Evolutionary conservation across 2,113 vertebrate genomes (phyloP).

Genomic region (Pseudois nayaur): DNA sequence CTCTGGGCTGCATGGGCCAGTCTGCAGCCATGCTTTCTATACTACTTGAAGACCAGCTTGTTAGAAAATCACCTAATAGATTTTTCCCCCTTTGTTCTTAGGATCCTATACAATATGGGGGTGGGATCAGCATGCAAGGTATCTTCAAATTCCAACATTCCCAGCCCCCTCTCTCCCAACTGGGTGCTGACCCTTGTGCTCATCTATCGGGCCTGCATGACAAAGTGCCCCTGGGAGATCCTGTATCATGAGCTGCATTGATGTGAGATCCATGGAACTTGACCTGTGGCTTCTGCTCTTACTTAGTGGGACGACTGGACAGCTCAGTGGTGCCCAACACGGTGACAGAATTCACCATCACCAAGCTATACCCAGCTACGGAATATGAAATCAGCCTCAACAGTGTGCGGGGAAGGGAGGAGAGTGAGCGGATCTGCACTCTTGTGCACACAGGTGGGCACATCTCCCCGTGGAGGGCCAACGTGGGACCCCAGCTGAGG

Average conservation of each 20-base stretch:
- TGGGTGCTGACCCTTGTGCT: not conserved
- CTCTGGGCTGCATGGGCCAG: not conserved
- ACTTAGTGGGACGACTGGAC: slow-evolving; percentile 88
- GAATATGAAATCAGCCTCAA: slow-evolving; percentile 92
- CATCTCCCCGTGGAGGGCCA: not conserved
- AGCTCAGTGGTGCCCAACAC: slow-evolving; percentile 88
- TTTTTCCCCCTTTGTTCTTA: not conserved
- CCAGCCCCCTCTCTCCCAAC: not conserved
- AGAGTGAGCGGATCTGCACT: slow-evolving; percentile 88
- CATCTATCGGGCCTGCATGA: not conserved
- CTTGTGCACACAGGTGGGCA: slow-evolving; percentile 89
- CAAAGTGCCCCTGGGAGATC: not conserved
- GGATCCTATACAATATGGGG: not conserved
- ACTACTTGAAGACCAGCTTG: not conserved
- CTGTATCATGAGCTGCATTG: rapidly evolving
- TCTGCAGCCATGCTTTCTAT: not conserved
- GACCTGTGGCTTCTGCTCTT: slow-evolving; percentile 47
- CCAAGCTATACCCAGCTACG: slow-evolving; percentile 89
- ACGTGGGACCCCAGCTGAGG: not conserved
- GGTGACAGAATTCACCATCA: slow-evolving; percentile 87
- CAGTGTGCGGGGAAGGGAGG: slow-evolving; percentile 88
- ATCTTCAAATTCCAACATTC: not conserved
- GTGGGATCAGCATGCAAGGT: not conserved
- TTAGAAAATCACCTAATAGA: not conserved
- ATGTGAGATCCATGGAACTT: not conserved